phyloP scores from a whole-genome alignment of 64 coral and sea anemone species.

The Montipora cactus region DNA sequence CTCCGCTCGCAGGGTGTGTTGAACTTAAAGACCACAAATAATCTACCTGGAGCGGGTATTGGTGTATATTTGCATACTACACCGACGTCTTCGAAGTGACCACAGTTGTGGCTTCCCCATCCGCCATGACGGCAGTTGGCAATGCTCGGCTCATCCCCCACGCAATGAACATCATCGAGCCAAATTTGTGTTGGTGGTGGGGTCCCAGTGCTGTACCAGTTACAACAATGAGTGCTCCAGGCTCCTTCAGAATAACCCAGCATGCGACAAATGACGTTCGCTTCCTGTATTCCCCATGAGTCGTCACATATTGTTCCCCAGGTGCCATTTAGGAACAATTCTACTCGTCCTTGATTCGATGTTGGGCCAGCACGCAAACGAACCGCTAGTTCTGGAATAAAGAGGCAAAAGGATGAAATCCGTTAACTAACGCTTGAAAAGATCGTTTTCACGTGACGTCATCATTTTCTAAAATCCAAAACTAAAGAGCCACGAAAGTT shows the following conservation, averaged over 20 bases:
- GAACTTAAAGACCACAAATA: not conserved
- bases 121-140: slow-evolving; percentile 50
- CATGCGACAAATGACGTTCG: slow-evolving; percentile 43
- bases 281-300: slow-evolving; percentile 43
- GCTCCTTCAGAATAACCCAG: slow-evolving; percentile 11
- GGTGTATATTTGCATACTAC: slow-evolving; percentile 33
- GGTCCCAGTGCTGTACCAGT: not conserved
- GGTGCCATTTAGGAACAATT: slow-evolving; percentile 9
- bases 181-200: slow-evolving; percentile 56
- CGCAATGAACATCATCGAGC: slow-evolving; percentile 76
- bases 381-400: slow-evolving; percentile 9
- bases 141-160: slow-evolving; percentile 69
- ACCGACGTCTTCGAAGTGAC: slow-evolving; percentile 36
- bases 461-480: no score
- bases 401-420: not conserved
- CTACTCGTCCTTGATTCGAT: slow-evolving; percentile 28
- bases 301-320: slow-evolving; percentile 46
- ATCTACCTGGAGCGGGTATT: slow-evolving; percentile 19
- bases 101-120: slow-evolving; percentile 71
- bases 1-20: not conserved
- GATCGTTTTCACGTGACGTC: no score
- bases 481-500: no score
- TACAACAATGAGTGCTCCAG: slow-evolving; percentile 44
- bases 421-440: no score
- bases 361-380: not conserved